Conservation (phyloP, 2,888 invertebrate genomes). For the Clunio marinus region DNA sequence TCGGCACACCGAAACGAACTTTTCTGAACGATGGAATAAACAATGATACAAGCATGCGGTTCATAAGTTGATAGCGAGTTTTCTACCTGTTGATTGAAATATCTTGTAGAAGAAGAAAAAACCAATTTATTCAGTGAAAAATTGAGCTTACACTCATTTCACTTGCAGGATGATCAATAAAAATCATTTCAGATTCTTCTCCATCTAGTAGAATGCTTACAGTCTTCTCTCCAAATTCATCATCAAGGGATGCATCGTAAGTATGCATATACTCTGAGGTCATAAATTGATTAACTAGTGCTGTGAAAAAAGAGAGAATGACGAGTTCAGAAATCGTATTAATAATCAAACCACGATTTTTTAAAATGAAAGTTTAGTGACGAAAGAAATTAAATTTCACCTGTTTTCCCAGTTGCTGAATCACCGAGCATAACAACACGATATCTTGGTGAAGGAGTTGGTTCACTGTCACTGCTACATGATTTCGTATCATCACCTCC, state of each 20-base stretch:
- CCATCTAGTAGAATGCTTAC: slow-evolving; percentile 86
- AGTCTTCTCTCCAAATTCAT: slow-evolving; percentile 85
- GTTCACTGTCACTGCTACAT: slow-evolving; percentile 66
- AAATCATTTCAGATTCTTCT: slow-evolving; percentile 75
- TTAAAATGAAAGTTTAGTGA: background rate
- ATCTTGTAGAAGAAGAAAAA: background rate
- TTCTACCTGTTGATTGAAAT: slow-evolving; percentile 61
- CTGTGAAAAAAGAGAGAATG: background rate
- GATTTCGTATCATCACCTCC: slow-evolving; percentile 73
- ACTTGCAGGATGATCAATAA: slow-evolving; percentile 78
- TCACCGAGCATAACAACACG: slow-evolving; percentile 80
- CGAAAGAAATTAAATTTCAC: background rate
- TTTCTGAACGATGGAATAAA: slow-evolving; percentile 84
- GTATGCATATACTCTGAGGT: slow-evolving; percentile 94
- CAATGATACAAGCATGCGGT: slow-evolving; percentile 87
- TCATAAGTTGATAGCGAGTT: slow-evolving; percentile 85
- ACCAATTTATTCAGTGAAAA: background rate
- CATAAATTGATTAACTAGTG: slow-evolving; percentile 63
- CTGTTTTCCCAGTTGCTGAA: slow-evolving; percentile 85
- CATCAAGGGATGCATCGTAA: slow-evolving; percentile 89
- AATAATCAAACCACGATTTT: slow-evolving; percentile 7
- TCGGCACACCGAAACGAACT: slow-evolving; percentile 77
- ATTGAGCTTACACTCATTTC: slow-evolving; percentile 80
- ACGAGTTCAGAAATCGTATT: background rate
- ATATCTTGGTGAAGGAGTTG: slow-evolving; percentile 57